Conservation (phyloP, 2,797 vertebrate species). For the Gymnothorax javanicus region DNA sequence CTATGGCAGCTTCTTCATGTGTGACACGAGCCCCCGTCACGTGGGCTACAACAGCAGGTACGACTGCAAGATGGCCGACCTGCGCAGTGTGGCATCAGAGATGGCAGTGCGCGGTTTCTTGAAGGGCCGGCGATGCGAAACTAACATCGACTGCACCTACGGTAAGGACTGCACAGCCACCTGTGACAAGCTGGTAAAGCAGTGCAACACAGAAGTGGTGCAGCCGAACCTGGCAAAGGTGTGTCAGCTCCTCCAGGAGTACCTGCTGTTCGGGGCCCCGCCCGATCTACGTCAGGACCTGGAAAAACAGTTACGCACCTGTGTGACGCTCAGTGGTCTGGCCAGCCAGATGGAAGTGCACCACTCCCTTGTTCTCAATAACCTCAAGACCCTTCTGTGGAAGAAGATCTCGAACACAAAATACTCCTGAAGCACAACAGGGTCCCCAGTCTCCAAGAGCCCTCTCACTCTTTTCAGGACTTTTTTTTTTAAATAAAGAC, state of each 20-base stretch:
- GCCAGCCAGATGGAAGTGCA: constrained; percentile 97
- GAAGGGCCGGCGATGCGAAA: constrained; percentile 86
- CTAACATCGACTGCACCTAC: constrained; percentile 88
- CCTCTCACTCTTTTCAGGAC: neutral
- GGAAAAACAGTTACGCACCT: constrained; percentile 89
- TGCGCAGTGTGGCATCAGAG: constrained; percentile 85
- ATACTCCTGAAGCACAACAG: constrained; percentile 79
- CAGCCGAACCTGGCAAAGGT: constrained; percentile 96
- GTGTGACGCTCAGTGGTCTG: constrained; percentile 89
- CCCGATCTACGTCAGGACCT: constrained; percentile 82
- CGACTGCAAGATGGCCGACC: constrained; percentile 92
- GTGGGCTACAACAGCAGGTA: constrained; percentile 88
- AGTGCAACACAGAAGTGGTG: constrained; percentile 88
- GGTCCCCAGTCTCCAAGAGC: neutral
- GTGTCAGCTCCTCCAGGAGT: constrained; percentile 85
- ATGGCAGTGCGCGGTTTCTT: constrained; percentile 81
- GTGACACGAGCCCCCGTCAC: constrained; percentile 81
- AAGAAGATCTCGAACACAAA: constrained; percentile 94
- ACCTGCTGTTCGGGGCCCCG: constrained; percentile 85
- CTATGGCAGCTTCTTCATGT: constrained; percentile 93
- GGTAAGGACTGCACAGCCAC: constrained; percentile 87
- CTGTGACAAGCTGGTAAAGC: constrained; percentile 88
- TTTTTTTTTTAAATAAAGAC: neutral
- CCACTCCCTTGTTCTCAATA: constrained; percentile 93
- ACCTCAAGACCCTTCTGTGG: constrained; percentile 94